Conservation (phyloP, 2,888 invertebrate species). For the Villa cingulata region DNA sequence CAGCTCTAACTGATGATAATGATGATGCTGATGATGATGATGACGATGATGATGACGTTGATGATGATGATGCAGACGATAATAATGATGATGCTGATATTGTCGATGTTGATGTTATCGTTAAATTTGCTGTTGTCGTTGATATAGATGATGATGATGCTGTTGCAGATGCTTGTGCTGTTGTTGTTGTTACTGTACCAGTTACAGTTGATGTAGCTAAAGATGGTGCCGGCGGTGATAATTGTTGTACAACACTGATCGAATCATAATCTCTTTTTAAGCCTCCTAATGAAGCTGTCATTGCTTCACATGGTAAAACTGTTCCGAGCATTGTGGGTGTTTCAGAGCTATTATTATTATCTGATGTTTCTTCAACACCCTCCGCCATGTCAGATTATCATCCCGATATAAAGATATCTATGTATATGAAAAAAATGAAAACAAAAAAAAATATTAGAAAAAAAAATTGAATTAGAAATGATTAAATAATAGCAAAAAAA, state of each 20-base stretch:
- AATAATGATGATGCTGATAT: slow-evolving; percentile 13
- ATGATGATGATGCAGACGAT: background rate
- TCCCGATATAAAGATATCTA: slow-evolving; percentile 41
- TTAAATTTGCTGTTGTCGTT: slow-evolving; percentile 11
- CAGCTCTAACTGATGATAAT: slow-evolving; percentile 1
- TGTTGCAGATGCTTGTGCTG: slow-evolving; percentile 15
- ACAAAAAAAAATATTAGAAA: background rate
- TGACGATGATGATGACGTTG: slow-evolving; percentile 17
- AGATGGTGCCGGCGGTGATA: slow-evolving; percentile 7
- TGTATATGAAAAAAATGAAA: background rate
- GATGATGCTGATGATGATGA: slow-evolving; percentile 12
- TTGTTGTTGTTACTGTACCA: slow-evolving; percentile 14
- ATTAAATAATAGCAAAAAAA: too few relatives aligned
- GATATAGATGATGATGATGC: slow-evolving; percentile 13
- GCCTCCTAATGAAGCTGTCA: slow-evolving; percentile 30
- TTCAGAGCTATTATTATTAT: slow-evolving; percentile 21
- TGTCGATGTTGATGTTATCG: slow-evolving; percentile 18
- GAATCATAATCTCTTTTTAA: slow-evolving; percentile 34
- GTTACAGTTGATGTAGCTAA: slow-evolving; percentile 1
- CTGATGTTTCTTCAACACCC: slow-evolving; percentile 46
- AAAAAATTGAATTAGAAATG: too few relatives aligned
- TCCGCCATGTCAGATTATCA: slow-evolving; percentile 62
- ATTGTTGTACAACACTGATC: slow-evolving; percentile 13
- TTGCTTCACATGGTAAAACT: slow-evolving; percentile 35
- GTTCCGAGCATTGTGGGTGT: slow-evolving; percentile 33